Conservation (phyloP, 2,113 vertebrate genomes). For the Oryzias melastigma region DNA sequence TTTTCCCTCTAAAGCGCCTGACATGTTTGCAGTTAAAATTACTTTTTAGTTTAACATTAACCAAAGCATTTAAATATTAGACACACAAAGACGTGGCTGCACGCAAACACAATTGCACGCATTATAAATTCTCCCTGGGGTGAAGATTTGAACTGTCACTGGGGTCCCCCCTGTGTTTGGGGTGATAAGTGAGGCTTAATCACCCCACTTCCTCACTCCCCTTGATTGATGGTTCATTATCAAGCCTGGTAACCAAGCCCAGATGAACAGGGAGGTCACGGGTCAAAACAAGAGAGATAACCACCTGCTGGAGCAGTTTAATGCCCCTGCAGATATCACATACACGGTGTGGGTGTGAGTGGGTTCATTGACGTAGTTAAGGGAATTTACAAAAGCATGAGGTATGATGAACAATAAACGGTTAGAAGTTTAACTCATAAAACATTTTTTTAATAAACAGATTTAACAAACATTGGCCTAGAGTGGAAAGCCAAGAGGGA, state of each 20-base stretch:
- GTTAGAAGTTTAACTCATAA: slow-evolving; percentile 37
- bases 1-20: too few species aligned
- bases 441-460: too few species aligned
- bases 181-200: slow-evolving; percentile 53
- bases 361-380: slow-evolving; percentile 27
- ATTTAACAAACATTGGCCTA: too few species aligned
- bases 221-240: slow-evolving; percentile 61
- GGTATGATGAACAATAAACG: slow-evolving; percentile 32
- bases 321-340: slow-evolving; percentile 24
- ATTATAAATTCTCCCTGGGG: not conserved
- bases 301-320: slow-evolving; percentile 61
- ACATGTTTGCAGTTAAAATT: too few species aligned
- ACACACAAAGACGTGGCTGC: not conserved
- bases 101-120: not conserved
- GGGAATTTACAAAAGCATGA: slow-evolving; percentile 37
- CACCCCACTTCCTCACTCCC: slow-evolving; percentile 56
- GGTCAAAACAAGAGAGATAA: slow-evolving; percentile 67
- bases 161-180: slow-evolving; percentile 28
- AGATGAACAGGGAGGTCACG: slow-evolving; percentile 49
- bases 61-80: too few species aligned
- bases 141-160: slow-evolving; percentile 9
- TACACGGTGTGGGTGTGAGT: slow-evolving; percentile 3
- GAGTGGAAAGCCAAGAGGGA: too few species aligned
- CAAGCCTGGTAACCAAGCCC: slow-evolving; percentile 35
- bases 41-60: too few species aligned